phyloP scores from a whole-genome alignment of 2,888 invertebrate genomes.

The Drosophila falleni region DNA sequence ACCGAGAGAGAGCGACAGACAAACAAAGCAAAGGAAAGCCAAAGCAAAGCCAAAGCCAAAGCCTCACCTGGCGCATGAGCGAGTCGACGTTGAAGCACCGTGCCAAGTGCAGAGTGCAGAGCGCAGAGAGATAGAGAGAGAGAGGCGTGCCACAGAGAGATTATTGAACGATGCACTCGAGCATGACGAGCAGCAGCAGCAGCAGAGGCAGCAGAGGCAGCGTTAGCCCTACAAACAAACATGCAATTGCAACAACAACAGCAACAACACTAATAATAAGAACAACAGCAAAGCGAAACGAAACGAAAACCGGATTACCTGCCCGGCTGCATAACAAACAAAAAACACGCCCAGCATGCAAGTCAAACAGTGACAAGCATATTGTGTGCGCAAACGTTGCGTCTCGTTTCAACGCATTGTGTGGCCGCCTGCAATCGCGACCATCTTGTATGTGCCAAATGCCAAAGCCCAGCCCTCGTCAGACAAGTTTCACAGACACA shows the following conservation, averaged over 20 bases:
- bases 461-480: conserved; percentile 73
- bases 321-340: conserved; percentile 57
- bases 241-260: conserved; percentile 63
- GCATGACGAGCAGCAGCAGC: conserved; percentile 69
- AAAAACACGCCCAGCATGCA: conserved; percentile 76
- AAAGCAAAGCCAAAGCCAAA: conserved; percentile 45
- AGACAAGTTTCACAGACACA: conserved; percentile 65
- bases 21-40: conserved; percentile 59
- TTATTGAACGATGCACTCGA: conserved; percentile 82
- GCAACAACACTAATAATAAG: conserved; percentile 33
- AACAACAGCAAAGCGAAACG: conserved; percentile 45
- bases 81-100: conserved; percentile 68
- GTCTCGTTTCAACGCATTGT: conserved; percentile 46
- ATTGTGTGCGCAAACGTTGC: conserved; percentile 38
- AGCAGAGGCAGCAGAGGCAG: conserved; percentile 24
- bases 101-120: conserved; percentile 78
- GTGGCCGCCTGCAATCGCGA: conserved; percentile 57
- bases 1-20: conserved; percentile 59
- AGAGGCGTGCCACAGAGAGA: conserved; percentile 80
- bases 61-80: conserved; percentile 66
- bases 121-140: conserved; percentile 79
- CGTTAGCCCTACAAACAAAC: conserved; percentile 55
- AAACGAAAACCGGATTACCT: conserved; percentile 75
- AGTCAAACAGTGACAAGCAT: conserved; percentile 70
- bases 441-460: conserved; percentile 80